Conservation (phyloP, 2,888 invertebrate species). For the Drosophila sordidula region DNA sequence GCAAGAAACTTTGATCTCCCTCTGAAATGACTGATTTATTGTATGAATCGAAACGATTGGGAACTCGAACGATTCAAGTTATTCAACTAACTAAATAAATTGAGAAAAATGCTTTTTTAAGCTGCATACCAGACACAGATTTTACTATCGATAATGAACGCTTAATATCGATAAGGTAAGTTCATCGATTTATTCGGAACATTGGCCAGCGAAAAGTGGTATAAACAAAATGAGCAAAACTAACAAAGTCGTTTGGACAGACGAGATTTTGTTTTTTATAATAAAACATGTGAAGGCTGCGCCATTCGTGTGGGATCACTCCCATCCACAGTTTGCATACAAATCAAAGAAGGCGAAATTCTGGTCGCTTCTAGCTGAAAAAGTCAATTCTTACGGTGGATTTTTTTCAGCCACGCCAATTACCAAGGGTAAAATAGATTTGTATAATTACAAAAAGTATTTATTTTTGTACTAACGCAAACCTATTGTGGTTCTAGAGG, state of each 20-base stretch:
- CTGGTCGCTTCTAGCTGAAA: slow-evolving; percentile 51
- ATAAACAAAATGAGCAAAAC: slow-evolving; percentile 49
- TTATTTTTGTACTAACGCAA: not conserved
- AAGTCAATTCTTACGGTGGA: slow-evolving; percentile 36
- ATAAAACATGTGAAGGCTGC: slow-evolving; percentile 57
- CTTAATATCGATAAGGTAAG: slow-evolving; percentile 10
- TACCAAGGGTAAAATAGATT: slow-evolving; percentile 35
- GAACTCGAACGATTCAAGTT: no score
- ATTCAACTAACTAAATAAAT: no score
- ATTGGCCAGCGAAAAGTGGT: slow-evolving; percentile 6
- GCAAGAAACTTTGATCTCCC: no score
- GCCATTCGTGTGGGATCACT: slow-evolving; percentile 55
- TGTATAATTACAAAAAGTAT: not conserved
- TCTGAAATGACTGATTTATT: no score
- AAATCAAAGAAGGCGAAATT: slow-evolving; percentile 51
- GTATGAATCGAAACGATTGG: no score
- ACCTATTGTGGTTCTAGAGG: slow-evolving; percentile 22
- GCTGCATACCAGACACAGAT: slow-evolving; percentile 1
- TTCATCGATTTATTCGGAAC: slow-evolving; percentile 21
- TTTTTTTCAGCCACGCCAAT: slow-evolving; percentile 36
- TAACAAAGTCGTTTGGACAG: slow-evolving; percentile 51
- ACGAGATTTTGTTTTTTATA: slow-evolving; percentile 48
- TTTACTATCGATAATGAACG: not conserved
- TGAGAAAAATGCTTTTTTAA: not conserved
- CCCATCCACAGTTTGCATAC: slow-evolving; percentile 45